A percentile compares a stretch with the other conserved stretches of the same genome.
phyloP scores from a whole-genome alignment of 1,140 invertebrate genomes.

The Scaptomyza hsui region DNA sequence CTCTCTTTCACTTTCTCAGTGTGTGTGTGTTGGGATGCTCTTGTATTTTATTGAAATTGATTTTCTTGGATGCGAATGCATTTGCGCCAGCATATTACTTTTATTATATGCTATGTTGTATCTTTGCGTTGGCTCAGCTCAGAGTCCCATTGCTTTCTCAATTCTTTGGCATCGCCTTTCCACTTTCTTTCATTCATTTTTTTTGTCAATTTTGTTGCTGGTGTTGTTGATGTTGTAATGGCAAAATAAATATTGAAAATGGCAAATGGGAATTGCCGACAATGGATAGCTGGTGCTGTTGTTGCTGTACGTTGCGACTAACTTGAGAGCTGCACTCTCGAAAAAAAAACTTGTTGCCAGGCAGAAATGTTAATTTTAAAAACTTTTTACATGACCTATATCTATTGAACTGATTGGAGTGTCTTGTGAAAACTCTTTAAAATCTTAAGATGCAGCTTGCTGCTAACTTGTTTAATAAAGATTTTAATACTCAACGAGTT shows the following conservation, averaged over 20 bases:
- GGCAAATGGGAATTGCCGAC: constrained; percentile 80
- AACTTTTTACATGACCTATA: not conserved
- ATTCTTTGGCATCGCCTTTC: constrained; percentile 7
- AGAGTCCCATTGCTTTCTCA: constrained; percentile 31
- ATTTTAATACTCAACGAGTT: constrained; percentile 64
- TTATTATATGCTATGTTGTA: constrained; percentile 81
- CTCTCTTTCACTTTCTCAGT: constrained; percentile 7
- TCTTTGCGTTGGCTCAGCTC: constrained; percentile 20
- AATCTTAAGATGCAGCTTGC: constrained; percentile 3
- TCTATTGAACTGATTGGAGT: not conserved
- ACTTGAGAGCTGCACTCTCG: constrained; percentile 34
- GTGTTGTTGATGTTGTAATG: constrained; percentile 42
- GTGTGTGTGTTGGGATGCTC: constrained; percentile 38
- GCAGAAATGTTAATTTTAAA: constrained; percentile 24
- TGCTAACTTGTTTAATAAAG: constrained; percentile 56
- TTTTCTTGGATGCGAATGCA: constrained; percentile 80
- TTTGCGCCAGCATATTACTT: constrained; percentile 81
- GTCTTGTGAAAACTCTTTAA: no score
- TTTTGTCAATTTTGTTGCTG: constrained; percentile 3
- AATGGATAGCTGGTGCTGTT: constrained; percentile 47
- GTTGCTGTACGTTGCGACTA: not conserved
- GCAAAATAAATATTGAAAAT: constrained; percentile 75
- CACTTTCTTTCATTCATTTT: not conserved
- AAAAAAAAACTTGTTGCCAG: constrained; percentile 15
- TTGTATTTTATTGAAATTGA: constrained; percentile 82